Base-by-base conservation (phyloP, 2,113 vertebrate genomes). In the Percina caprodes region DNA sequence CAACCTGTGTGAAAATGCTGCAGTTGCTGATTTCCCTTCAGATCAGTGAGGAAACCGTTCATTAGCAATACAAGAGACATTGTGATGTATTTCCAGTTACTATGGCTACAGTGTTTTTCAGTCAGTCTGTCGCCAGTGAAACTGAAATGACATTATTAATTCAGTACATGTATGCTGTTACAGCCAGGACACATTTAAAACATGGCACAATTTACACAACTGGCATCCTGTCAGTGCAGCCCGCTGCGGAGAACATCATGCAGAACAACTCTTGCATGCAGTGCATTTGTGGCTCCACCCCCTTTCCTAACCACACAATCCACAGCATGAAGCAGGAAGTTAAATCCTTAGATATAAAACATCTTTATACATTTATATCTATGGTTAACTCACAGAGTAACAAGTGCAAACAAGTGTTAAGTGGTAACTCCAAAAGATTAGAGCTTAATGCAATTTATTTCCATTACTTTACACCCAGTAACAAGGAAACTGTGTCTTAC, bases 251-350 rank as follows among this genome's bases (percentile, higher is more conserved):
- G 12, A 84, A 18, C 62, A 18, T 19, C 13, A 2, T 82, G 83
- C 65, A 26, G 9, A 59, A 55, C 60, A 77, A 26, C 46, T 23
- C 51, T 21, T 82, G 75, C 71, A 45, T 52, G 55, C 26, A 51
- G 33, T 66, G 74, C 79, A 70, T 35, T 14, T 74, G 65, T 74
- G 51, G 65, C 11, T n/a, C 55, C 54, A 48, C 30, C 18, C 0
- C 51, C 16, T 78, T 74, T 66, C 62, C 26, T 55, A 24, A 77
- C 84, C 78, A 72, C 77, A 79, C 1, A 49, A 60, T 71, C 45
- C 33, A 35, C 42, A 19, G 18, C 2, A 33, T 3, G 2, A 73
- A 63, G 30, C 30, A 30, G 33, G 30, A 5, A 23, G 11, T 21
- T 33, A 33, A 33, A 59, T 30, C 12, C 39, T 42, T 11, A 42